These are phyloP conservation scores for Isaurus tuberculatus DNA, from an alignment of 92 coral and sea anemone genomes.

Conservation along the genomic window DNA sequence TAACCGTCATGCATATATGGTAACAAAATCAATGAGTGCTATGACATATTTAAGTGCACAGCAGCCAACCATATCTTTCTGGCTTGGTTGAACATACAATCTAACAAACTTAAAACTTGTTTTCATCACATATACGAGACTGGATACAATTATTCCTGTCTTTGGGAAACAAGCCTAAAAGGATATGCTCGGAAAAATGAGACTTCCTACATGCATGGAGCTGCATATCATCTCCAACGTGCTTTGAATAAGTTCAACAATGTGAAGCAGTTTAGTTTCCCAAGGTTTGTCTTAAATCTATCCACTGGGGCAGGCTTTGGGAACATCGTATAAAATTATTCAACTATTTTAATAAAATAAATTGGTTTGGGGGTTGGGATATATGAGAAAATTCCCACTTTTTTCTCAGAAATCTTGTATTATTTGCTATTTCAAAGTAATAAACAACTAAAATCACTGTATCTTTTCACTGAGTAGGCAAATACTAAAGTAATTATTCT, in stretches of 20 bases:
- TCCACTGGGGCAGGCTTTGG: constrained; percentile 21
- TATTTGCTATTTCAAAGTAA: constrained; percentile 26
- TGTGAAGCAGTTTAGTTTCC: constrained; percentile 67
- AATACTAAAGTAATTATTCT: constrained; percentile 2
- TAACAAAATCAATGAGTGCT: constrained; percentile 6
- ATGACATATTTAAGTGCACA: constrained; percentile 8
- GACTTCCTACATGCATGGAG: constrained; percentile 71
- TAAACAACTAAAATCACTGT: constrained; percentile 10
- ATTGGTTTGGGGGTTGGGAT: constrained; percentile 24
- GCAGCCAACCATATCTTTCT: constrained; percentile 23
- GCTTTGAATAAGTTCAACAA: constrained; percentile 52
- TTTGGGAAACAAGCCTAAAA: constrained; percentile 28
- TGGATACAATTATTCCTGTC: constrained; percentile 63
- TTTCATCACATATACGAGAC: constrained; percentile 21
- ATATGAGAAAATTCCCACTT: constrained; percentile 8
- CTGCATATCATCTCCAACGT: constrained; percentile 60
- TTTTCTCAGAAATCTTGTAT: constrained; percentile 10
- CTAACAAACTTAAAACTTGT: constrained; percentile 20
- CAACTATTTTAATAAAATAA: constrained; percentile 12
- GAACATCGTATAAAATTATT: constrained; percentile 3
- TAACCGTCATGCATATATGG: not conserved
- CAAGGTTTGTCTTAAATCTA: constrained; percentile 59
- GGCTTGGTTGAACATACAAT: not conserved
- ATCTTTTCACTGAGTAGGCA: constrained; percentile 16
- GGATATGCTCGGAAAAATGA: constrained; percentile 50